Percentiles rank a stretch among this genome's conserved stretches.
Evolutionary conservation across 1,140 invertebrate species (phyloP).

Genomic region (Leptonema lineaticorne): DNA sequence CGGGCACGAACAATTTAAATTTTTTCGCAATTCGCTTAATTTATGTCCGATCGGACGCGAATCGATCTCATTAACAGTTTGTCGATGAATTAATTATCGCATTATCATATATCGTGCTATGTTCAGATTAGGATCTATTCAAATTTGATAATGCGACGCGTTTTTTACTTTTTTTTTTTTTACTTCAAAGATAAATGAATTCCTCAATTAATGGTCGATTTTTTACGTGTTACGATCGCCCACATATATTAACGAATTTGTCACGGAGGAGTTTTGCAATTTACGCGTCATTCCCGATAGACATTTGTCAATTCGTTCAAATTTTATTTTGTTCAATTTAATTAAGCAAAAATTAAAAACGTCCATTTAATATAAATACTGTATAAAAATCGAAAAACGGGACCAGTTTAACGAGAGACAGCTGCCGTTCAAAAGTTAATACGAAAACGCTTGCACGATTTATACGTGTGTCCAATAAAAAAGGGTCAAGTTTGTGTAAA

Average conservation of each 20-base stretch:
- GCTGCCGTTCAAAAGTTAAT: conserved; percentile 1
- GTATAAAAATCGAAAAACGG: neutral
- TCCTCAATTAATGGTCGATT: conserved; percentile 1
- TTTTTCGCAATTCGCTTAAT: neutral
- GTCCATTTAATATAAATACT: neutral
- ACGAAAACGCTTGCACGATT: neutral
- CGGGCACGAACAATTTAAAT: neutral
- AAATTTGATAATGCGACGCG: neutral
- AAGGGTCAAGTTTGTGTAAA: conserved; percentile 10
- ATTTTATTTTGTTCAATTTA: neutral
- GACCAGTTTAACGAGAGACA: conserved; percentile 3
- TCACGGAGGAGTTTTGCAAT: neutral
- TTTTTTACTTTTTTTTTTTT: neutral
- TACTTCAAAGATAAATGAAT: neutral
- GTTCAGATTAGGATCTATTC: neutral
- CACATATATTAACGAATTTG: neutral
- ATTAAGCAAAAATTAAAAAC: neutral
- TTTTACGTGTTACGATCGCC: neutral
- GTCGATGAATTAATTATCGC: conserved; percentile 1
- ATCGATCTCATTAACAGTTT: conserved; percentile 2
- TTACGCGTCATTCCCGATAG: neutral
- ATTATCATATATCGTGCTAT: neutral
- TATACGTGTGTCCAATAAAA: conserved; percentile 5
- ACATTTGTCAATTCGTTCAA: neutral
- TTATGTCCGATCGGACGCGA: neutral